Base-by-base conservation (phyloP, 1,140 invertebrate genomes). In the Heliconius nattereri region DNA sequence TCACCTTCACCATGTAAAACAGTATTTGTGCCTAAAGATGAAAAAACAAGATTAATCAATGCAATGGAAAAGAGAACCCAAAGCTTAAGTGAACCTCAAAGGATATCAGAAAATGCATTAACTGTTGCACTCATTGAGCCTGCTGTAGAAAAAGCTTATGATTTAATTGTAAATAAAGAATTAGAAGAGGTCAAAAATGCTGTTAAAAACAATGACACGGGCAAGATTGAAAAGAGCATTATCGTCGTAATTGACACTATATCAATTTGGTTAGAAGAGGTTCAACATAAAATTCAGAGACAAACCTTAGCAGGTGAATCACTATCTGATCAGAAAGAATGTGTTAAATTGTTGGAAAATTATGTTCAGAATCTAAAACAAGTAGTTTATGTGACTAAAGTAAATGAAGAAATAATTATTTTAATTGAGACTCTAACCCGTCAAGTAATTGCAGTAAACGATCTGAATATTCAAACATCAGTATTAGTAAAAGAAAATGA, bases 201-300 rank as follows among this genome's bases (percentile, higher is more conserved):
- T 32, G 91, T 97, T 5, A 90, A 96, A 72, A 95, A 92, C 40
- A 95, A 96, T n/a, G 96, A 98, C 88, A 91, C 92, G 9, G 88
- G 94, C 2, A 85, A 96, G 3, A 95, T 97, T 66, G 96, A 97
- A 90, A 96, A 96, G 85, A 96, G 95, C 71, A 94, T 97, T 8
- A 96, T 97, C 13, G 96, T 96, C 23, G 96, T 97, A 2, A 96
- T 98, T 37, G 96, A 98, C 89, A 97, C 96, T 0, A 96, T 98
- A 8, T 97, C 97, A 0, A 96, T 96, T 29, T 98, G 97, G 97
- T 87, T 98, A 54, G 97, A 98, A 93, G 97, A 96, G 32, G 97
- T 98, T 81, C 97, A 98, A 90, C 97, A 97, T 82, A 96, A 96
- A 85, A 96, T 98, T 11, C 96, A 97, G 79, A 78, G 85, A 87